phyloP scores from a whole-genome alignment of 2,113 vertebrate species.

The Mobula hypostoma region DNA sequence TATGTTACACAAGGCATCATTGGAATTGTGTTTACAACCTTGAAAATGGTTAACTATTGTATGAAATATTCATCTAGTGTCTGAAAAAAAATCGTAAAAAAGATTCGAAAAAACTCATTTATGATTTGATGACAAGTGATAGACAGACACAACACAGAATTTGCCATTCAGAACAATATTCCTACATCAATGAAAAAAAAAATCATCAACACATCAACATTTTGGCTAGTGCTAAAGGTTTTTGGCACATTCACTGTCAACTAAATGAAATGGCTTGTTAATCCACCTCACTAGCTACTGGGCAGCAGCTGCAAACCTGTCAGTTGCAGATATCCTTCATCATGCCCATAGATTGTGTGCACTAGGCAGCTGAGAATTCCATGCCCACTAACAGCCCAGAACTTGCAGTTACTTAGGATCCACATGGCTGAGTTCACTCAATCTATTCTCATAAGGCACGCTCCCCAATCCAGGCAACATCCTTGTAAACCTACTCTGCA shows the following conservation, averaged over 20 bases:
- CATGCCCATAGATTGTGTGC: background rate
- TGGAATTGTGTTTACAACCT: background rate
- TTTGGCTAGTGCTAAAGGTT: background rate
- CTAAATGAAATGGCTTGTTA: background rate
- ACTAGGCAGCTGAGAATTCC: background rate
- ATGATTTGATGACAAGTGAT: background rate
- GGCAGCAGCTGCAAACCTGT: background rate
- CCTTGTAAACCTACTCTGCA: too few relatives aligned
- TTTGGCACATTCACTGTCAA: background rate
- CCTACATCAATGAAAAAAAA: background rate
- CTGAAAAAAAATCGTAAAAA: background rate
- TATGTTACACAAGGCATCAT: background rate
- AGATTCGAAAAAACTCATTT: background rate
- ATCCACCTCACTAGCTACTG: background rate
- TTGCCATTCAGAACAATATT: background rate
- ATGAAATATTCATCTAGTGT: background rate
- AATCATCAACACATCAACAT: background rate
- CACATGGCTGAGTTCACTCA: background rate
- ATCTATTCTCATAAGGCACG: too few relatives aligned
- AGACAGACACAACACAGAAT: background rate
- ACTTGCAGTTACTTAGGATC: background rate
- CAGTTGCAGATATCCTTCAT: background rate
- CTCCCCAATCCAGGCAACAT: too few relatives aligned
- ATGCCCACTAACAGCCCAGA: background rate
- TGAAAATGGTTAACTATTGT: background rate